A percentile compares a stretch with the other conserved stretches of the same genome.
These are phyloP conservation scores for Sinella curviseta DNA, from an alignment of 1,140 invertebrate genomes.

Conservation along the genomic window DNA sequence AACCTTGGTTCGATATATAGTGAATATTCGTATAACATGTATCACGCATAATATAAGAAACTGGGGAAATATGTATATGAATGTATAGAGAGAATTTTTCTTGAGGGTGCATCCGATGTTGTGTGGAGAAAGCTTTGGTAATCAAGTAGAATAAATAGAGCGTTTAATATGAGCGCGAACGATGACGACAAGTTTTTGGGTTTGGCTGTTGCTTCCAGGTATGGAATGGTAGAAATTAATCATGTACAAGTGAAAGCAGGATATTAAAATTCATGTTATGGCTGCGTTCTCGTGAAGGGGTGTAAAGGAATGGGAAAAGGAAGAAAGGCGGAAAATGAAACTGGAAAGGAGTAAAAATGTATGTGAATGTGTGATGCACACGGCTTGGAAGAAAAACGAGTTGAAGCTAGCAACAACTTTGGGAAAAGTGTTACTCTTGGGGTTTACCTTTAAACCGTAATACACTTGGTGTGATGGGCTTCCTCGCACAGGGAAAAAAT, in stretches of 20 bases:
- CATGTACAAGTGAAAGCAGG: constrained; percentile 9
- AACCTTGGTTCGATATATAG: neutral
- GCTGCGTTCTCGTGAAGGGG: neutral
- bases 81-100: neutral
- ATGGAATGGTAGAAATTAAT: neutral
- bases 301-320: neutral
- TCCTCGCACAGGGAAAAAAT: neutral
- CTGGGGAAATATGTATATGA: neutral
- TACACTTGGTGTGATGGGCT: neutral
- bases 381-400: neutral
- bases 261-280: constrained; percentile 17
- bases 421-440: neutral
- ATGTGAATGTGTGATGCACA: neutral
- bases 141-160: neutral
- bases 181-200: neutral
- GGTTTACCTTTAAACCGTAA: neutral
- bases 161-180: neutral
- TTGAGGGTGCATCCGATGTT: neutral
- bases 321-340: neutral
- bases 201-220: neutral
- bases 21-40: neutral
- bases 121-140: neutral
- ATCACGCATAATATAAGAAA: neutral
- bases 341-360: neutral
- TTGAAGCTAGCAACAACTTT: neutral